phyloP scores from a whole-genome alignment of 2,113 vertebrate species.

The Catharus minimus region DNA sequence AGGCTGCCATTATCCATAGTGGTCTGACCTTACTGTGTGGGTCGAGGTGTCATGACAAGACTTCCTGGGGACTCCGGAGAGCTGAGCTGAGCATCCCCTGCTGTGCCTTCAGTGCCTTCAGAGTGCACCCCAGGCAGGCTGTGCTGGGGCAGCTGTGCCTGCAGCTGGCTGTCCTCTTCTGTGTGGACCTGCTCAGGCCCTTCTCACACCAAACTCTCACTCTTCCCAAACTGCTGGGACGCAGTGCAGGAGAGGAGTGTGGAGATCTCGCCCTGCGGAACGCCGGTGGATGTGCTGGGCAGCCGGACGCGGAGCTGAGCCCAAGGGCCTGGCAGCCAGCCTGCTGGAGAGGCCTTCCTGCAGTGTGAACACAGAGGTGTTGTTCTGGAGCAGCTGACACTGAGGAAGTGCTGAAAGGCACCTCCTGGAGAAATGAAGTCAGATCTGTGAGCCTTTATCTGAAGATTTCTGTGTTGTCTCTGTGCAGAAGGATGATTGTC shows the following conservation, averaged over 20 bases:
- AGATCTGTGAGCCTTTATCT: not conserved
- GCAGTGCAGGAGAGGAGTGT: rapidly evolving
- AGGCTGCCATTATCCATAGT: not conserved
- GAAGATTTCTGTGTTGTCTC: not conserved
- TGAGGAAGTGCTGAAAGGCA: not conserved
- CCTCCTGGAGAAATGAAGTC: not conserved
- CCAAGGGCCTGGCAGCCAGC: rapidly evolving
- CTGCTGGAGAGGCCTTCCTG: not conserved
- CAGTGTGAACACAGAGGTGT: rapidly evolving
- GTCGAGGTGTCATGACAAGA: not conserved
- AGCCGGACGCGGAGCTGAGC: not conserved
- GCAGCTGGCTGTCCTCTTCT: not conserved
- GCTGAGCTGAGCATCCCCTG: not conserved
- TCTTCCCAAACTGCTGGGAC: not conserved
- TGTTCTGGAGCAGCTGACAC: not conserved
- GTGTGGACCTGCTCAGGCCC: not conserved
- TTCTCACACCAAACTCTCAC: too few relatives aligned
- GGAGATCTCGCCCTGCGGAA: rapidly evolving
- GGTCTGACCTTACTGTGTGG: not conserved
- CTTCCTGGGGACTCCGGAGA: rapidly evolving
- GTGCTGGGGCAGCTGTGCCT: not conserved
- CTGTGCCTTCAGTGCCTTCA: not conserved
- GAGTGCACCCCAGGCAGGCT: not conserved
- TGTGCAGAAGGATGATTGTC: not conserved
- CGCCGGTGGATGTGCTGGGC: rapidly evolving